Evolutionary conservation across 2,797 vertebrate species (phyloP), one percentile per base, ranked within the genome.

Genomic region (Pteropus rufus): DNA sequence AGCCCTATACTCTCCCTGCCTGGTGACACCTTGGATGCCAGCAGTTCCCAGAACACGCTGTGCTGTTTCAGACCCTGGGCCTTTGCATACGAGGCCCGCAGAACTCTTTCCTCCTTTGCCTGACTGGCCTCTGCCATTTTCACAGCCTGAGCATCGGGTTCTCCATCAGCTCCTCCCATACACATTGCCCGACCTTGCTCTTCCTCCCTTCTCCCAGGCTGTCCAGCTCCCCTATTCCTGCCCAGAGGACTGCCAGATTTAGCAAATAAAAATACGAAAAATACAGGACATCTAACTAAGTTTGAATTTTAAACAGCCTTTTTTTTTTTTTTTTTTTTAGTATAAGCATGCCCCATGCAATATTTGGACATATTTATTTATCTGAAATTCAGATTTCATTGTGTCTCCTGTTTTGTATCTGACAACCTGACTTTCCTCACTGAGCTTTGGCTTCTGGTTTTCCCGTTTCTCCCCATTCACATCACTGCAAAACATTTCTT

Each of bases 301-400:
- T 86, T 85, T 81, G 73, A 73, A 54, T 85, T 86, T 94, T 62
- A 36, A 81, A 52, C 39, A 62, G 52, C 10, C 11, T n/a, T n/a
- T n/a, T n/a, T n/a, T 26, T 26, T 65, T 44, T 83, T 31, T 41
- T 67, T 58, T 39, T 23, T 60, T 31, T 31, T 9, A 72, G 39
- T 23, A 7, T 70, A 39, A 24, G 41, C 29, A 26, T 76, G 15
- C 60, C 64, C 14, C 81, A 31, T 31, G 8, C 1, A 8, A 7
- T 62, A 52, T 94, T 81, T 75, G 65, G 23, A 81, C 44, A 3
- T 36, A 46, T 26, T 39, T 82, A 5, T 82, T 87, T 49, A n/a
- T 65, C 56, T 80, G 65, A 39, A 72, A 65, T 65, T 73, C 29
- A n/a, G 44, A 39, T 85, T 54, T 73, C 44, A 85, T n/a, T 52